Evolutionary conservation across 2,888 invertebrate genomes (phyloP).

Genomic region (Acanthopleura granulata): DNA sequence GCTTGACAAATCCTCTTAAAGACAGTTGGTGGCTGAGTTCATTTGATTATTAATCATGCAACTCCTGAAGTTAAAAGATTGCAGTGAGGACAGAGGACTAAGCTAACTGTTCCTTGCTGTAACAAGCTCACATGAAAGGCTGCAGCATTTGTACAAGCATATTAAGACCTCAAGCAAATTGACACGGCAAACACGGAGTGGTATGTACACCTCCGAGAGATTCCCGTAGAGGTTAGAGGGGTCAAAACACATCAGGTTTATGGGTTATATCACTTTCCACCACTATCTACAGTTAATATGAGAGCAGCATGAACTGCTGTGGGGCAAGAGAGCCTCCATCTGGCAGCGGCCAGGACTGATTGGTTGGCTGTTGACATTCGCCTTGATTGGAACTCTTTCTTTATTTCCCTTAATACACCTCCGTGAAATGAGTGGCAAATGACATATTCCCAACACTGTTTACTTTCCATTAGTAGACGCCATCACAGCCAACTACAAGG

Average conservation of each 20-base stretch:
- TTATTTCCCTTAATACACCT: constrained; percentile 14
- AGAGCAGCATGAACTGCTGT: constrained; percentile 6
- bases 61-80: too few relatives aligned
- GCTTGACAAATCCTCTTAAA: too few relatives aligned
- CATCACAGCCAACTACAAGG: not conserved
- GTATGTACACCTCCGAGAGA: too few relatives aligned
- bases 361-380: constrained; percentile 8
- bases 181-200: too few relatives aligned
- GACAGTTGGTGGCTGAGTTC: too few relatives aligned
- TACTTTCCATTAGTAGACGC: constrained; percentile 20
- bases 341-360: not conserved
- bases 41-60: too few relatives aligned
- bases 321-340: constrained; percentile 1
- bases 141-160: too few relatives aligned
- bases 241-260: constrained; percentile 20
- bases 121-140: too few relatives aligned
- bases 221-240: too few relatives aligned
- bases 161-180: too few relatives aligned
- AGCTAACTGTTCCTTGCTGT: too few relatives aligned
- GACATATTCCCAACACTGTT: constrained; percentile 18
- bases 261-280: constrained; percentile 12
- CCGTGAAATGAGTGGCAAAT: constrained; percentile 13
- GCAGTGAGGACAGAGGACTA: too few relatives aligned
- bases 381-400: not conserved
- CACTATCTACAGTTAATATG: constrained; percentile 11